Evolutionary conservation across 2,797 vertebrate species (phyloP), one percentile per base, ranked within the genome.

Genomic region (Coregonus suidteri): DNA sequence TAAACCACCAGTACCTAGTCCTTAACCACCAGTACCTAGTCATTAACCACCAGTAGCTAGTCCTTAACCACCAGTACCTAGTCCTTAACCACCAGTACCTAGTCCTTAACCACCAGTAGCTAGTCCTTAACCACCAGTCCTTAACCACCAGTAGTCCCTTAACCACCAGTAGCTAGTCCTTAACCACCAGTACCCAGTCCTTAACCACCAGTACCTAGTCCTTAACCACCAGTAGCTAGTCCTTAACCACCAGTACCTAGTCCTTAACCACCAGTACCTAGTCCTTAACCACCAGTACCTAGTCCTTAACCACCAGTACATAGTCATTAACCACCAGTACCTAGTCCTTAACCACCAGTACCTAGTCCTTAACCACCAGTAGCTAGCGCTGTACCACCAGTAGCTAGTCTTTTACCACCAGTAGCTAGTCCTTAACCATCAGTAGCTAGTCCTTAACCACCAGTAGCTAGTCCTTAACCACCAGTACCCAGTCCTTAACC

Each of bases 21-120:
- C 47, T 51, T 13, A 13, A 1, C 47, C 47, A 51, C 47, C 47
- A 51, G 47, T 6, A 85, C 83, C 82, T 88, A 89, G 80, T n/a
- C 13, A 25, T 72, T 11, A 0, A 15, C 25, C 30, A 53, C 47
- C 53, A 54, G 13, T 54, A 56, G 1, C 54, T 6, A n/a, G 25
- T 16, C 18, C 25, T 25, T 25, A 25, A 25, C 25, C 31, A 34
- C 31, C 31, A 34, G 31, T 56, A 56, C 1, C 18, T 1, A 7
- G 54, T 1, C 1, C 18, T 59, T 0, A 1, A 1, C 18, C 54
- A 59, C 54, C 54, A 59, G 54, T n/a, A 59, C 1, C 18, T 2
- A 20, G 54, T 18, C 0, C 6, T 59, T 1, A 1, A 1, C 18
- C 56, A 59, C 56, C 56, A 59, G 56, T 25, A 25, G 1, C 25